phyloP scores from a whole-genome alignment of 2,113 vertebrate species.

The Argyrosomus japonicus region DNA sequence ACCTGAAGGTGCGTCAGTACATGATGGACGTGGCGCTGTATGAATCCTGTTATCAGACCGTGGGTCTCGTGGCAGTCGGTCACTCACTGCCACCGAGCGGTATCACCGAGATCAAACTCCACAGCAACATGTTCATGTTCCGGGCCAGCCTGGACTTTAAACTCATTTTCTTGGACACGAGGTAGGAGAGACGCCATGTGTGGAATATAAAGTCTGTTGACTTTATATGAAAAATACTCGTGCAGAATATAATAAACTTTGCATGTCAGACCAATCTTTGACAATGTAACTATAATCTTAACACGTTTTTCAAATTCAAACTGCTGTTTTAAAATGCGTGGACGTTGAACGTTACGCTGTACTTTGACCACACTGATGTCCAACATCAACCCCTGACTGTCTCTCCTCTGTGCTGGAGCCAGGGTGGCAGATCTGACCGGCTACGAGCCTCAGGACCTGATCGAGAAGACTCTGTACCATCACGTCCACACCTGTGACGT shows the following conservation, averaged over 20 bases:
- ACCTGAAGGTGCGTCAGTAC: conserved; percentile 93
- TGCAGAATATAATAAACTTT: not conserved
- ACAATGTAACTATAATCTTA: no score
- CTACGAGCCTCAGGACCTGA: conserved; percentile 95
- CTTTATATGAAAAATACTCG: not conserved
- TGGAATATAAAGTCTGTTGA: no score
- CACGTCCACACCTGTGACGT: conserved; percentile 93
- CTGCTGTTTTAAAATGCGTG: not conserved
- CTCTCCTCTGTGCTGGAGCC: conserved; percentile 53
- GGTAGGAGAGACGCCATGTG: conserved; percentile 79
- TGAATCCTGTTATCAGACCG: conserved; percentile 93
- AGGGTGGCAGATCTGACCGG: conserved; percentile 96
- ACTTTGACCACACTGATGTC: not conserved
- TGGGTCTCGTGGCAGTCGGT: conserved; percentile 94
- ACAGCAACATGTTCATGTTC: conserved; percentile 99
- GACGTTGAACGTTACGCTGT: not conserved
- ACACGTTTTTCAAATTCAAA: no score
- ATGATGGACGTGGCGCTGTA: conserved; percentile 91
- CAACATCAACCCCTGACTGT: conserved; percentile 6
- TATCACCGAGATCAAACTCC: conserved; percentile 95
- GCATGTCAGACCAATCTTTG: no score
- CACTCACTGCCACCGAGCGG: conserved; percentile 94
- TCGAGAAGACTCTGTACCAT: conserved; percentile 96
- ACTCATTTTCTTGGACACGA: conserved; percentile 94
- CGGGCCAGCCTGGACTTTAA: conserved; percentile 94